Evolutionary conservation across 2,113 vertebrate genomes (phyloP), one percentile per base, ranked within the genome.

Genomic region (Balaeniceps rex): DNA sequence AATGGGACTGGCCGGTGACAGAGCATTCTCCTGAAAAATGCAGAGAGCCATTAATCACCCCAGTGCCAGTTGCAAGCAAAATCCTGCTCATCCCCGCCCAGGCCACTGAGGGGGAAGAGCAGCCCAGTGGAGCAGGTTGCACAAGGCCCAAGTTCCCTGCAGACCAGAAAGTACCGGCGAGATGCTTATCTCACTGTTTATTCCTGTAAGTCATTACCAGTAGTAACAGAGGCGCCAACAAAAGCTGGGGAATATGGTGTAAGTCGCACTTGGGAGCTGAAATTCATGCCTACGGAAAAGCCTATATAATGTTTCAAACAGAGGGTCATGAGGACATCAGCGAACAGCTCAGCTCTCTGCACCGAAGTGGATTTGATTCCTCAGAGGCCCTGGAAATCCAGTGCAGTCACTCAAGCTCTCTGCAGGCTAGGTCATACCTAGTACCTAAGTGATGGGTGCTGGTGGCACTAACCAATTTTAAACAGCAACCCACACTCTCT

Each of bases 1-100:
- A 99, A 97, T 99, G 99, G 54, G 99, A 99, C 54, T 99, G 99
- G 55, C 99, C 99, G 2, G 98, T 99, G 96, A 99, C 98, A 52
- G 99, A 98, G 93, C 99, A 99, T 88, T 99, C 99, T 26, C 99
- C 99, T 99, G 83, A 52, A 92, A 63, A 83, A 87, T 4, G 5
- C 23, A 83, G 44, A 86, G 49, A 46, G 11, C 7, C 44, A n/a
- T 64, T 55, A 66, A 61, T 71, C 12, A 74, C 21, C 29, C 12
- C 21, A 19, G 54, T 36, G 57, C 31, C 16, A 36, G 17, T 0
- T 49, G 17, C 0, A 0, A 78, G 31, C 23, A 93, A 54, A 66
- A 38, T 44, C 40, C 51, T 83, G 25, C 49, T 72, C 0, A 0
- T 19, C 16, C 18, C 14, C 14, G 42, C 29, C 8, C 2, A 49